These are phyloP conservation scores for Penaeus vannamei DNA, from an alignment of 1,140 invertebrate genomes.

Conservation along the genomic window DNA sequence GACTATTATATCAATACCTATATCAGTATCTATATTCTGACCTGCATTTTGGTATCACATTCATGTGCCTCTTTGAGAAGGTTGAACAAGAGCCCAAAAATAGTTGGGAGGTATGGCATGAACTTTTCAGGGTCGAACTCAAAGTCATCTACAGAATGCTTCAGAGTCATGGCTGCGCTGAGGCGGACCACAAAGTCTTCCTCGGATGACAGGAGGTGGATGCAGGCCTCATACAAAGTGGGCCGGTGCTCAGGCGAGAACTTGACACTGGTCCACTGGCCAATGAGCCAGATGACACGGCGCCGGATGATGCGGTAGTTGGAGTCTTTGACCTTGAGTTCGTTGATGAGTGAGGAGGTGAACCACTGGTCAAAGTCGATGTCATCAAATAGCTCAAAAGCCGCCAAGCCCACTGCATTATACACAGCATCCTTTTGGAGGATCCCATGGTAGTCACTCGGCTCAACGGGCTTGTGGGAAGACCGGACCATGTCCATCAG, in stretches of 20 bases:
- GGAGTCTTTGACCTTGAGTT: conserved; percentile 85
- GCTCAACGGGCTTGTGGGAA: conserved; percentile 77
- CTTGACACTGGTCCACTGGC: conserved; percentile 89
- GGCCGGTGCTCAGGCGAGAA: conserved; percentile 84
- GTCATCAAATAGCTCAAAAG: conserved; percentile 93
- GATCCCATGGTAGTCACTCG: conserved; percentile 83
- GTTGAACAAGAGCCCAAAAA: conserved; percentile 85
- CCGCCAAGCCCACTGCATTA: conserved; percentile 90
- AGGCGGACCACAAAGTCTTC: conserved; percentile 81
- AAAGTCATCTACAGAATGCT: conserved; percentile 90
- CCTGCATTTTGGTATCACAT: conserved; percentile 84
- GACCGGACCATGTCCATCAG: conserved; percentile 81
- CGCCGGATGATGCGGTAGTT: conserved; percentile 92
- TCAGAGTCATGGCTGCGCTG: conserved; percentile 83
- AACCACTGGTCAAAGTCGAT: conserved; percentile 96
- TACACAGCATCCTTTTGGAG: conserved; percentile 95
- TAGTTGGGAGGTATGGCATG: conserved; percentile 83
- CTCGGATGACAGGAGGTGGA: conserved; percentile 68
- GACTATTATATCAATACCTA: not conserved
- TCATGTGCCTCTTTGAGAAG: conserved; percentile 90
- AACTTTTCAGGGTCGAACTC: conserved; percentile 91
- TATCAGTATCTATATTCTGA: conserved; percentile 25
- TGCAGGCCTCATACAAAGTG: conserved; percentile 70
- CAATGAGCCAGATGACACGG: conserved; percentile 89
- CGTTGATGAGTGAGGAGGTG: conserved; percentile 83